A percentile compares a stretch with the other conserved stretches of the same genome.
These are phyloP conservation scores for Alviniconcha strummeri DNA, from an alignment of 2,888 invertebrate genomes.

Conservation along the genomic window DNA sequence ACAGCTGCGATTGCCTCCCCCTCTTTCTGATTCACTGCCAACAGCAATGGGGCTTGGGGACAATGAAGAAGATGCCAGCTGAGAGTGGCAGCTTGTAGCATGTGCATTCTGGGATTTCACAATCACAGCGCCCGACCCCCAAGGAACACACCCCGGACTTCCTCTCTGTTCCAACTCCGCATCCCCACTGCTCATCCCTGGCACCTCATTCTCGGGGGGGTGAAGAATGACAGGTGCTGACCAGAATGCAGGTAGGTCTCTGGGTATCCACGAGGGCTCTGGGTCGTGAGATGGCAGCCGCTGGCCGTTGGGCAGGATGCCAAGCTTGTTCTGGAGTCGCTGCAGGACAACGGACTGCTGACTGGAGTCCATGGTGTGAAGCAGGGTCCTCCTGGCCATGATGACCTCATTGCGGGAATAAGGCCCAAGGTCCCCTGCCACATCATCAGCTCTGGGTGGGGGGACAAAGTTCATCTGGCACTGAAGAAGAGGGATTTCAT, in stretches of 20 bases:
- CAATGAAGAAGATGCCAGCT: too few relatives aligned
- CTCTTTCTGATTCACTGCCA: too few relatives aligned
- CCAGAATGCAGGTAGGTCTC: neutral
- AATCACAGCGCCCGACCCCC: neutral
- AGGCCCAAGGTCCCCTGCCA: conserved; percentile 11
- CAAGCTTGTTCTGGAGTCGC: neutral
- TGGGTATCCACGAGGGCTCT: conserved; percentile 2
- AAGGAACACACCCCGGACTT: neutral
- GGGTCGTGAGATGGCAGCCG: neutral
- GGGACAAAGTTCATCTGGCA: conserved; percentile 10
- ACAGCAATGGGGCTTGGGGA: too few relatives aligned
- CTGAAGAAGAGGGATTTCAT: too few relatives aligned
- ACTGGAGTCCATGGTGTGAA: neutral
- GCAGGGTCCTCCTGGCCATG: neutral
- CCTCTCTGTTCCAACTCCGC: neutral
- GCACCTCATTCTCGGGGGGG: neutral
- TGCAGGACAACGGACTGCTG: neutral
- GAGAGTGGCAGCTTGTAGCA: too few relatives aligned
- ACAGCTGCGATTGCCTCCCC: too few relatives aligned
- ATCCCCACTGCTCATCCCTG: neutral
- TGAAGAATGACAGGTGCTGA: conserved; percentile 13
- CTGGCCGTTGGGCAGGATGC: conserved; percentile 8
- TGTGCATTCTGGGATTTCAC: neutral
- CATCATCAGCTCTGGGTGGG: neutral
- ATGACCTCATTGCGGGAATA: conserved; percentile 4